Conservation (phyloP, 2,113 vertebrate genomes). For the Tapirus terrestris region DNA sequence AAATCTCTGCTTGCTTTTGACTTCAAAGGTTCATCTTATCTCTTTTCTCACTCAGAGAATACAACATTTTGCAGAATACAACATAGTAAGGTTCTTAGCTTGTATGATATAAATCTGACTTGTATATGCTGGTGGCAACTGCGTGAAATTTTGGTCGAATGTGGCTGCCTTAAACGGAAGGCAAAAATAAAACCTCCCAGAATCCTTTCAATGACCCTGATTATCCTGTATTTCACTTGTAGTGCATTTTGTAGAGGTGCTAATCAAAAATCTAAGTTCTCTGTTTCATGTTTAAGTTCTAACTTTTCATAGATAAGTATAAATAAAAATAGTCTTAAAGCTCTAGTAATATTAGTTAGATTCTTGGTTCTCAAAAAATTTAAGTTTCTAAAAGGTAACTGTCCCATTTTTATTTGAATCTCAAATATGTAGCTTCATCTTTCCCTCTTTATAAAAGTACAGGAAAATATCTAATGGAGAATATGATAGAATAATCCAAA, state of each 20-base stretch:
- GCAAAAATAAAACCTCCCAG: neutral
- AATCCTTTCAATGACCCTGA: neutral
- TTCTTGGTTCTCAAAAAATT: conserved; percentile 12
- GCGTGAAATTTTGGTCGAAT: neutral
- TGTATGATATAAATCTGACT: neutral
- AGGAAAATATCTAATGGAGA: neutral
- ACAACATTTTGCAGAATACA: neutral
- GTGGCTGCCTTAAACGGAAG: neutral
- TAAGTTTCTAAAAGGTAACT: neutral
- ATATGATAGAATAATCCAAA: neutral
- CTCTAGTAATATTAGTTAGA: conserved; percentile 1
- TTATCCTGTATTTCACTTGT: conserved; percentile 19
- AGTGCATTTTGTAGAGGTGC: conserved; percentile 31
- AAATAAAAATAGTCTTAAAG: conserved; percentile 7
- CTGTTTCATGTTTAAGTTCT: conserved; percentile 21
- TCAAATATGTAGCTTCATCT: neutral
- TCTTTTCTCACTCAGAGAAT: neutral
- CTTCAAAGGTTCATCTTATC: neutral
- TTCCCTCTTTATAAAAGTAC: conserved; percentile 8
- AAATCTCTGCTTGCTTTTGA: conserved; percentile 44
- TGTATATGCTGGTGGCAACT: neutral
- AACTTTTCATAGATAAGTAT: conserved; percentile 1
- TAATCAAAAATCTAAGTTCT: conserved; percentile 52
- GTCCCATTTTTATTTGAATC: conserved; percentile 30
- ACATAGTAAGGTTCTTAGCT: neutral